phyloP scores from a whole-genome alignment of 2,888 invertebrate species.

The Pimpla rufipes region DNA sequence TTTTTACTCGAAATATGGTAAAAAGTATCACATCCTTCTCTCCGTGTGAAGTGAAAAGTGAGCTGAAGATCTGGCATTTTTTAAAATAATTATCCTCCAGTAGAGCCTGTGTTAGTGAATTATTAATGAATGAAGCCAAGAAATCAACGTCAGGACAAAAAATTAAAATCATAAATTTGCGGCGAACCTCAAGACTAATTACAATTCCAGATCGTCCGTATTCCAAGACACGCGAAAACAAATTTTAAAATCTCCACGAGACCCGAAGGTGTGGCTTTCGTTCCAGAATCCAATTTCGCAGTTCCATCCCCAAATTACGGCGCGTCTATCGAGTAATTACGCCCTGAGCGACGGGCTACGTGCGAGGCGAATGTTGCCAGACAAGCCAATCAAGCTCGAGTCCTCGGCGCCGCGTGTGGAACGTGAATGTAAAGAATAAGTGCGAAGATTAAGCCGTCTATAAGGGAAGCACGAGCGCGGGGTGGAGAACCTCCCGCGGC shows the following conservation, averaged over 20 bases:
- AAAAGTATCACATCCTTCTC: too few relatives aligned
- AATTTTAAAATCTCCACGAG: background rate
- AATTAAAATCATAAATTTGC: too few relatives aligned
- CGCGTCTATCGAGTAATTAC: conserved; percentile 16
- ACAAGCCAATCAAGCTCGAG: conserved; percentile 53
- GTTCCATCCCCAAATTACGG: conserved; percentile 11
- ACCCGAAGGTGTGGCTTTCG: background rate
- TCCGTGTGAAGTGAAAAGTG: background rate
- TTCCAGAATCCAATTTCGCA: conserved; percentile 14
- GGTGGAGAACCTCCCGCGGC: too few relatives aligned
- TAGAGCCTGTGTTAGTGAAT: too few relatives aligned
- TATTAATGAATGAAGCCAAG: too few relatives aligned
- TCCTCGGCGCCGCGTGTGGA: conserved; percentile 43
- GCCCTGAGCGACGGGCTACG: conserved; percentile 3
- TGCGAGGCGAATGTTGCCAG: conserved; percentile 36
- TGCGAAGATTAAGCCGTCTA: conserved; percentile 72
- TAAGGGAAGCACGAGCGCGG: conserved; percentile 48
- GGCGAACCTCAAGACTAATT: too few relatives aligned
- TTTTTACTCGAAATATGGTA: too few relatives aligned
- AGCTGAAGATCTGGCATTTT: background rate
- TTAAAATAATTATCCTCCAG: too few relatives aligned
- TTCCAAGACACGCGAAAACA: too few relatives aligned
- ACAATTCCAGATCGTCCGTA: too few relatives aligned
- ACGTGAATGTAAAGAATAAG: conserved; percentile 69
- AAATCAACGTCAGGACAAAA: too few relatives aligned